Conservation (phyloP, 2,888 invertebrate species). For the Mamestra brassicae region DNA sequence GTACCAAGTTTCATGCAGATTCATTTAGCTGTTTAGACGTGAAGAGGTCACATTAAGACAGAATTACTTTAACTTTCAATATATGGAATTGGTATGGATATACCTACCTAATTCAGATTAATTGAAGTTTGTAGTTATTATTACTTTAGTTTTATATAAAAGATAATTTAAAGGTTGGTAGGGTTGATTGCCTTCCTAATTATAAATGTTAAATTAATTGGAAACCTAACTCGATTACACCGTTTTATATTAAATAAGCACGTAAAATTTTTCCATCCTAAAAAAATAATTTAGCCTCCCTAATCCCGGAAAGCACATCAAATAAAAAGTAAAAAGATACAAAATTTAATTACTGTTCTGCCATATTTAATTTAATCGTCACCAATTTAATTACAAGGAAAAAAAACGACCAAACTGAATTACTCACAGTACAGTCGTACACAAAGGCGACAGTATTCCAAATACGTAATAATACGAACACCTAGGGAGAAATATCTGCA, state of each 20-base stretch:
- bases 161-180: too few relatives aligned
- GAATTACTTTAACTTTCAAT: too few relatives aligned
- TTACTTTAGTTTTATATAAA: too few relatives aligned
- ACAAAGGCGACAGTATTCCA: conserved; percentile 29
- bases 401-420: conserved; percentile 43
- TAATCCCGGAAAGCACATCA: conserved; percentile 30
- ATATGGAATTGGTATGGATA: too few relatives aligned
- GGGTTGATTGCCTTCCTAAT: background rate
- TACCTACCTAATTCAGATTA: too few relatives aligned
- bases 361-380: conserved; percentile 56
- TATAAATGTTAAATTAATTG: conserved; percentile 9
- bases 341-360: conserved; percentile 54
- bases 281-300: conserved; percentile 51
- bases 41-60: too few relatives aligned
- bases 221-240: conserved; percentile 15
- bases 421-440: conserved; percentile 36
- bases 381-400: conserved; percentile 44
- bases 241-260: conserved; percentile 12
- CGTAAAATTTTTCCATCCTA: conserved; percentile 32
- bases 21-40: too few relatives aligned
- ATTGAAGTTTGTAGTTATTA: too few relatives aligned
- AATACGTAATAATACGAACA: conserved; percentile 56
- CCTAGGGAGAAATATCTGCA: conserved; percentile 64
- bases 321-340: conserved; percentile 49
- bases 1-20: too few relatives aligned